phyloP scores from a whole-genome alignment of 2,113 vertebrate genomes.

The Leucosticte australis region DNA sequence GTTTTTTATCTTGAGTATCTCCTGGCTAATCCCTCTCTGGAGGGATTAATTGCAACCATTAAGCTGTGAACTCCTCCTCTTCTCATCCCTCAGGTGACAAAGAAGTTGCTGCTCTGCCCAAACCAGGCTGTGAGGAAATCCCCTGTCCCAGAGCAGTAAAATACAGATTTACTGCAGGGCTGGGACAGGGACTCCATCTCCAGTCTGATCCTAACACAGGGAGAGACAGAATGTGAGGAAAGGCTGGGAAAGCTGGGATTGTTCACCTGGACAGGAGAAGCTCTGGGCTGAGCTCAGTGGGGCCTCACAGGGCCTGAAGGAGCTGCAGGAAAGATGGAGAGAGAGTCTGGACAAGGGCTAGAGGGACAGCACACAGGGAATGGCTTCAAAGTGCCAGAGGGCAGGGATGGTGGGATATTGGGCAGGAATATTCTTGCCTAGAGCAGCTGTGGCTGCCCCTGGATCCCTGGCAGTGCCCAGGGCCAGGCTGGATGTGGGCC shows the following conservation, averaged over 20 bases:
- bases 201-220: neutral
- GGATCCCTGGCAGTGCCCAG: neutral
- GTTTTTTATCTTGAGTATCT: neutral
- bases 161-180: rapidly evolving
- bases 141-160: neutral
- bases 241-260: neutral
- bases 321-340: neutral
- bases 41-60: neutral
- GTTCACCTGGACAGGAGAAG: neutral
- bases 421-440: neutral
- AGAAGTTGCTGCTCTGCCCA: neutral
- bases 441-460: neutral
- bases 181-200: neutral
- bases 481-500: neutral
- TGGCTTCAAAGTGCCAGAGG: rapidly evolving
- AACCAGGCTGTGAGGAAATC: neutral
- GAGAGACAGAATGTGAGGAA: neutral
- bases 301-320: neutral
- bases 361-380: neutral
- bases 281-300: neutral
- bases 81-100: neutral
- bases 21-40: neutral
- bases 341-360: neutral
- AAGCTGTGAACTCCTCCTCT: neutral
- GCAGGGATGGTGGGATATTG: rapidly evolving